A percentile compares a stretch with the other conserved stretches of the same genome.
These are phyloP conservation scores for Synanceia verrucosa DNA, from an alignment of 2,797 vertebrate species.

Conservation along the genomic window DNA sequence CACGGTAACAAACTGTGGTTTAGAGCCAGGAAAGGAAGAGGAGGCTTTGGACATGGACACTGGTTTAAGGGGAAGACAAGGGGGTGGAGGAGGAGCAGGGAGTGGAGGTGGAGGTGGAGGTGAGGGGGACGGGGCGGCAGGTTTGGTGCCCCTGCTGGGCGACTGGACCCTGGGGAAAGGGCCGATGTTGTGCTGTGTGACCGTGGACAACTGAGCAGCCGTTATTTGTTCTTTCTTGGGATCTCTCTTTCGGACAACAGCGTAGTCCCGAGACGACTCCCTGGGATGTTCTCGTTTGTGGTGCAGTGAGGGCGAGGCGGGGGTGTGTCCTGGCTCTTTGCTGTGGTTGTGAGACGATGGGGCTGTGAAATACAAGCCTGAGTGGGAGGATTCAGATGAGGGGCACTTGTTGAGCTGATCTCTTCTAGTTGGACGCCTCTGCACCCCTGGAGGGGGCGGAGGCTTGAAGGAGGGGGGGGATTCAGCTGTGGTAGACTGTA, in stretches of 20 bases:
- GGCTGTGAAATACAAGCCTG: constrained; percentile 88
- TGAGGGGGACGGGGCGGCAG: constrained; percentile 28
- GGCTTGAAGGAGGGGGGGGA: constrained; percentile 88
- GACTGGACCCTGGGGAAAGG: constrained; percentile 96
- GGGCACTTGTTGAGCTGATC: constrained; percentile 84
- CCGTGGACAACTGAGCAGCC: constrained; percentile 82
- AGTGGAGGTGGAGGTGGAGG: constrained; percentile 56
- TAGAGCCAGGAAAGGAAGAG: constrained; percentile 61
- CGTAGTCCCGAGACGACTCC: constrained; percentile 62
- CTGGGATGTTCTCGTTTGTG: constrained; percentile 38
- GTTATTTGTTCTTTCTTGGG: constrained; percentile 70
- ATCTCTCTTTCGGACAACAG: constrained; percentile 48
- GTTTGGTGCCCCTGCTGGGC: constrained; percentile 79
- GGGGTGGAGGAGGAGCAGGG: constrained; percentile 60
- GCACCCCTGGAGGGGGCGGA: constrained; percentile 81
- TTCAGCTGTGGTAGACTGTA: constrained; percentile 83
- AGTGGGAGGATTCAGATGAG: constrained; percentile 86
- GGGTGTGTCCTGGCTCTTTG: constrained; percentile 56
- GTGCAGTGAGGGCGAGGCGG: constrained; percentile 36
- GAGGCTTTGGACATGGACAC: constrained; percentile 48
- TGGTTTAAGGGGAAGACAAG: constrained; percentile 49
- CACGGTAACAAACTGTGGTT: constrained; percentile 93
- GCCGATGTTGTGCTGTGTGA: constrained; percentile 86
- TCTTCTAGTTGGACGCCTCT: constrained; percentile 71
- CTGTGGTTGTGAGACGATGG: constrained; percentile 71